Base-by-base conservation (phyloP, 2,888 invertebrate genomes). In the Meliscaeva auricollis region DNA sequence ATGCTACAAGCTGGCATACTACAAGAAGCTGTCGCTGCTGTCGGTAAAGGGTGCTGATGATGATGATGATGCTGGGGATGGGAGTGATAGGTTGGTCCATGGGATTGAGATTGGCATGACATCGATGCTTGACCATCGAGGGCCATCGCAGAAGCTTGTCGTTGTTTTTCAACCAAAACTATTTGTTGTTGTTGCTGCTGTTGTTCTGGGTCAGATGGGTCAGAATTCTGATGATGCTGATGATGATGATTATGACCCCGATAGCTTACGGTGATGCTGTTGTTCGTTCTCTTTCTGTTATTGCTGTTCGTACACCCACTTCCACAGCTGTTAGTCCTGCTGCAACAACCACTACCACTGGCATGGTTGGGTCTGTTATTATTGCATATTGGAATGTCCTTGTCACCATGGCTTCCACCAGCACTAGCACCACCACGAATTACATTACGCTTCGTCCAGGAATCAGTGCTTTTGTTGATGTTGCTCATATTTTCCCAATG, bases 401-500 rank as follows among this genome's bases (percentile, higher is more conserved):
- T 85, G 56, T 76, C 66, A 20, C 68, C 66, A 69, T 84, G 35
- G 50, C 60, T 48, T 30, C 75, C 54, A 60, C 22, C 52, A 15
- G 56, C 76, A 58, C 46, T 35, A 38, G 3, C 38, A 44, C 17
- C 44, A 62, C 54, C 58, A 48, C 73, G 48, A 58, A 56, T 68
- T 62, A 32, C 26, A 30, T 54, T 48, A 41, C 30, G 80, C 58
- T 72, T 87, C 56, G 52, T 46, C 35, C 60, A 64, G 62, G 70
- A 79, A 54, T 56, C 84, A 72, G 41, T 76, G 54, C 44, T 72
- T 70, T 44, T 77, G 77, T 84, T 77, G 58, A 74, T 81, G 68
- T 87, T 87, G 44, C 87, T 85, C 69, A 87, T 82, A 85, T 85
- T 87, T 87, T 87, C 87, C 87, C 88, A 87, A 70, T 88, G 87